phyloP scores from a whole-genome alignment of 1,140 invertebrate species.

The Trissolcus basalis region DNA sequence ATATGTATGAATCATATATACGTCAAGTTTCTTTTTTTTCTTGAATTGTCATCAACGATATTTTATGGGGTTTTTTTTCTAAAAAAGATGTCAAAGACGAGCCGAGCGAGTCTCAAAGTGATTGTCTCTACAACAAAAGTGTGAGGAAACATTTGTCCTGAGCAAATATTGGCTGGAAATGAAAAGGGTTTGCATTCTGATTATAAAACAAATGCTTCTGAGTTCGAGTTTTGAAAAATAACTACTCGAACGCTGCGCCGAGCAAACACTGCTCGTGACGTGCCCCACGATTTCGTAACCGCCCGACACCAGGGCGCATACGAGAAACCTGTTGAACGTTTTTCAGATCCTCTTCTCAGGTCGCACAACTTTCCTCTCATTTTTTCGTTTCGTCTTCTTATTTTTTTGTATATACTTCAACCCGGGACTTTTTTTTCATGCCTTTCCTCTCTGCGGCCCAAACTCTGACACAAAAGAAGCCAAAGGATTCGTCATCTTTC shows the following conservation, averaged over 20 bases:
- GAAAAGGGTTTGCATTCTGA: constrained; percentile 52
- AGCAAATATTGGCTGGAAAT: constrained; percentile 49
- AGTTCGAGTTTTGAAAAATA: constrained; percentile 52
- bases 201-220: constrained; percentile 58
- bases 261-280: constrained; percentile 50
- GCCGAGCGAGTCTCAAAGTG: constrained; percentile 27
- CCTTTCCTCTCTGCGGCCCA: constrained; percentile 23
- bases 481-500: constrained; percentile 47
- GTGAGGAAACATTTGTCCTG: constrained; percentile 42
- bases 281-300: constrained; percentile 57
- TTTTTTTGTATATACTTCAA: neutral
- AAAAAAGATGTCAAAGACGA: constrained; percentile 5
- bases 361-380: constrained; percentile 14
- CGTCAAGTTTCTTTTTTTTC: too few relatives aligned
- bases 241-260: constrained; percentile 33
- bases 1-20: too few relatives aligned
- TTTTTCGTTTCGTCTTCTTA: constrained; percentile 8
- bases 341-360: constrained; percentile 13
- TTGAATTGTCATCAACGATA: too few relatives aligned
- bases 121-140: constrained; percentile 46
- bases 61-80: too few relatives aligned
- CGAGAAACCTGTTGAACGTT: constrained; percentile 45
- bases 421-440: neutral
- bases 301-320: constrained; percentile 18
- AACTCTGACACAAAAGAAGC: constrained; percentile 44